These are phyloP conservation scores for Antrozous pallidus DNA, from an alignment of 2,797 vertebrate genomes.

Conservation along the genomic window DNA sequence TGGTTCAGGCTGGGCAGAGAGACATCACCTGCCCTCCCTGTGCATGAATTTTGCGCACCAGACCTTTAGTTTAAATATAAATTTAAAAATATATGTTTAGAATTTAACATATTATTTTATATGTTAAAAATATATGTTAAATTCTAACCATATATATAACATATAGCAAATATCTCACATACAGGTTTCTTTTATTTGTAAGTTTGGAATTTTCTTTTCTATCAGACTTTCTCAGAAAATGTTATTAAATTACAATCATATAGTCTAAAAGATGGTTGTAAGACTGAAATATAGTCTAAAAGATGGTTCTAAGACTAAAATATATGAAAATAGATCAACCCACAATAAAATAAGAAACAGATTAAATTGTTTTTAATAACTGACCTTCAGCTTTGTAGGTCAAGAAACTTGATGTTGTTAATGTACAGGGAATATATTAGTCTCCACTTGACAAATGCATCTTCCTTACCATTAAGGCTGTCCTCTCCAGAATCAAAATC, in stretches of 20 bases:
- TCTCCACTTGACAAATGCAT: background rate
- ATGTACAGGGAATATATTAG: background rate
- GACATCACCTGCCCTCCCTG: too few relatives aligned
- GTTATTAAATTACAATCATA: background rate
- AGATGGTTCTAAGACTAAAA: too few relatives aligned
- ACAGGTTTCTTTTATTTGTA: background rate
- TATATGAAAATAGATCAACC: background rate
- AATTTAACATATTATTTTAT: background rate
- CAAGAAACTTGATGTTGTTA: background rate
- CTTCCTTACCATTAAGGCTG: background rate
- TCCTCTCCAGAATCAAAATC: background rate
- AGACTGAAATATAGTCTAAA: background rate
- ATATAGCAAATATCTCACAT: background rate
- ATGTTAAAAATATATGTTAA: background rate
- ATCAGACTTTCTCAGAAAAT: background rate
- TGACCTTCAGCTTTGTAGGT: background rate
- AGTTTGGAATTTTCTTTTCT: background rate
- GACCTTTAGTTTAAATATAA: conserved; percentile 1
- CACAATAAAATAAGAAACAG: background rate
- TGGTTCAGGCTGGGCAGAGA: too few relatives aligned
- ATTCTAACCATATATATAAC: too few relatives aligned
- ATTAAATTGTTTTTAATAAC: background rate
- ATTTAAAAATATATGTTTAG: background rate
- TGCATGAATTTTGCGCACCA: too few relatives aligned
- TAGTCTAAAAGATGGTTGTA: background rate